Percentiles rank a stretch among this genome's conserved stretches.
Conservation (phyloP, 2,797 vertebrate genomes). For the Dicrostonyx torquatus region DNA sequence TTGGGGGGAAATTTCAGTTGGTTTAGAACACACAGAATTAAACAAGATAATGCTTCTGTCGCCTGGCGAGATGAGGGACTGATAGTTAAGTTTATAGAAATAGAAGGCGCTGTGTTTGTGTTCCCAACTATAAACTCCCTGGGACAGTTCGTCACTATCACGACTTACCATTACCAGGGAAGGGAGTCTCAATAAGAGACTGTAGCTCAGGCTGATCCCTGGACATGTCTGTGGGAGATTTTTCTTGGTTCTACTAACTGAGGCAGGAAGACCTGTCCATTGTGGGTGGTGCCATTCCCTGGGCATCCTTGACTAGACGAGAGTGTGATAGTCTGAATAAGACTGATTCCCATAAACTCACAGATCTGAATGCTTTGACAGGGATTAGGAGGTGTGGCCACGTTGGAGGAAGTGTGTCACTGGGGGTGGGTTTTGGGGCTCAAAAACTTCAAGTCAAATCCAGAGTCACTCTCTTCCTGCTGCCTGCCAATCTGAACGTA, state of each 20-base stretch:
- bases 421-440: neutral
- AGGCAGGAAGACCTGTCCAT: neutral
- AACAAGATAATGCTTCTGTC: neutral
- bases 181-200: neutral
- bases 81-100: neutral
- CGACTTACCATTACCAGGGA: neutral
- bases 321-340: neutral
- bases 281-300: neutral
- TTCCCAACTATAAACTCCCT: too few species aligned
- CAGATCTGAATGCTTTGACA: neutral
- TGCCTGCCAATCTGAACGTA: too few species aligned
- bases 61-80: neutral
- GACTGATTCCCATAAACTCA: neutral
- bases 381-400: neutral
- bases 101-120: accelerated
- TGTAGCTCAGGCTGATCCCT: neutral
- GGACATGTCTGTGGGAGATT: neutral
- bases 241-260: neutral
- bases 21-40: slow-evolving; percentile 5
- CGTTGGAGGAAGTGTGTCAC: neutral
- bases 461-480: neutral
- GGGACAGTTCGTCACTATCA: neutral
- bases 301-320: neutral
- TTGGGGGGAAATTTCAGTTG: neutral
- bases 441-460: neutral